Conservation (phyloP, 2,797 vertebrate genomes). For the Phrynocephalus forsythii region DNA sequence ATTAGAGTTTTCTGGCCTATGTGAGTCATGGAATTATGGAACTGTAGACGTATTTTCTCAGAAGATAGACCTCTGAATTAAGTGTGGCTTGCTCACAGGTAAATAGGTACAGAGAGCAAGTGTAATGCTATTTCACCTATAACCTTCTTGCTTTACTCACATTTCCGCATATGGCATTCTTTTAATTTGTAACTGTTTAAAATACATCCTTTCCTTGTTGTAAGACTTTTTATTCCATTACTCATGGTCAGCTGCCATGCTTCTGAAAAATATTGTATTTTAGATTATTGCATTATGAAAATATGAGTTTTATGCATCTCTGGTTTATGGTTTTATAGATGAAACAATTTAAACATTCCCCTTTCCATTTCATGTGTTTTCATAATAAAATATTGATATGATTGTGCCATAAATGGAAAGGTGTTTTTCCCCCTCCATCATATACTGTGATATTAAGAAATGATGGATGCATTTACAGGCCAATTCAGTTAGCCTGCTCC, state of each 20-base stretch:
- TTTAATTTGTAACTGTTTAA: slow-evolving; percentile 35
- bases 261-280: slow-evolving; percentile 17
- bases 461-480: slow-evolving; percentile 46
- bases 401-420: slow-evolving; percentile 43
- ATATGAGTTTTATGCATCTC: slow-evolving; percentile 12
- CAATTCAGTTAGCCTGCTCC: slow-evolving; percentile 2
- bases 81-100: neutral
- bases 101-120: too few relatives aligned
- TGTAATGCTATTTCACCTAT: neutral
- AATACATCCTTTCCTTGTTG: slow-evolving; percentile 10
- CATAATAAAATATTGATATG: slow-evolving; percentile 48
- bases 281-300: neutral
- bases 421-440: slow-evolving; percentile 19
- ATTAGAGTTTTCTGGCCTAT: neutral
- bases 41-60: neutral
- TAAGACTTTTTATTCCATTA: slow-evolving; percentile 18
- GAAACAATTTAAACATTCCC: slow-evolving; percentile 30
- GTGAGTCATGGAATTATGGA: neutral
- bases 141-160: neutral
- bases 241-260: neutral
- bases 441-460: slow-evolving; percentile 34
- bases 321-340: slow-evolving; percentile 30
- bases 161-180: slow-evolving; percentile 27
- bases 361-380: slow-evolving; percentile 42
- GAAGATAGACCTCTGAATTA: neutral